These are phyloP conservation scores for Aphidius ervi DNA, from an alignment of 1,140 invertebrate genomes.

Conservation along the genomic window DNA sequence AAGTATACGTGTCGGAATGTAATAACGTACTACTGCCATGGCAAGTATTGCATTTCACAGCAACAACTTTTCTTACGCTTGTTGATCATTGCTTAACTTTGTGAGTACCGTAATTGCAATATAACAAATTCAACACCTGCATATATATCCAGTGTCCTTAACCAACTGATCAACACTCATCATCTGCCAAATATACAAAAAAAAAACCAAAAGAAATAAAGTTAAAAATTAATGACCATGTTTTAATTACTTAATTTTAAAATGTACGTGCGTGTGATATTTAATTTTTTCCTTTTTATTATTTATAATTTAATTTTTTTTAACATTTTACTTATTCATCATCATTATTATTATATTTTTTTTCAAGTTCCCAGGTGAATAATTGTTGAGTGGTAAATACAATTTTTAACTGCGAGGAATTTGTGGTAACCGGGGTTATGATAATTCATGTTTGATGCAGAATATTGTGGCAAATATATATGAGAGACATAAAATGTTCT, in stretches of 20 bases:
- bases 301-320: no score
- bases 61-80: slow-evolving; percentile 34
- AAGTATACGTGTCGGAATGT: slow-evolving; percentile 38
- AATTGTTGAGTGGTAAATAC: background rate
- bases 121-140: slow-evolving; percentile 46
- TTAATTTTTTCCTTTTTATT: no score
- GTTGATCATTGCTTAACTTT: slow-evolving; percentile 34
- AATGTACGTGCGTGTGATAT: no score
- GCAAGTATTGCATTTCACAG: slow-evolving; percentile 32
- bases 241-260: slow-evolving; percentile 1
- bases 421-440: background rate
- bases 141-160: slow-evolving; percentile 8
- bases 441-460: no score
- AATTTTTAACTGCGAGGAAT: background rate
- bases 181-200: slow-evolving; percentile 5
- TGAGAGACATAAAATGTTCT: background rate
- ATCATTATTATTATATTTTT: no score
- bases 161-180: slow-evolving; percentile 1
- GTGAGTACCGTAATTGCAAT: slow-evolving; percentile 34
- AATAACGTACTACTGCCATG: slow-evolving; percentile 27
- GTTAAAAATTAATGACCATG: background rate
- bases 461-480: slow-evolving; percentile 1
- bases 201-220: background rate
- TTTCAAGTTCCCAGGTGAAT: no score
- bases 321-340: no score